Conservation (phyloP, 2,113 vertebrate species). For the Lepisosteus osseus region DNA sequence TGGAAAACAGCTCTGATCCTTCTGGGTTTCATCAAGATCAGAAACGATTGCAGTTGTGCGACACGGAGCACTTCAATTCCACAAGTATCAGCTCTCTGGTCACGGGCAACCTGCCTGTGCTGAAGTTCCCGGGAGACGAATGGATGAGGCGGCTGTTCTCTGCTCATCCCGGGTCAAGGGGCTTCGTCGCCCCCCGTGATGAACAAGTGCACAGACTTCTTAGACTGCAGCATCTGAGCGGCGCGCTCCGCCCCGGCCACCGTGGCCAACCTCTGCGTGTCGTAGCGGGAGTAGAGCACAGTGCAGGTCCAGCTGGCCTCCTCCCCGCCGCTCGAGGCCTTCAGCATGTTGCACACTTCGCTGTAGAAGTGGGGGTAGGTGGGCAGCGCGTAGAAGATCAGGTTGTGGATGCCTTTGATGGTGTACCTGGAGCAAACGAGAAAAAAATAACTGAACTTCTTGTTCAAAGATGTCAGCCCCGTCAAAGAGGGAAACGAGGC, state of each 20-base stretch:
- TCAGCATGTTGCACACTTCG: conserved; percentile 93
- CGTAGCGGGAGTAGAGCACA: conserved; percentile 84
- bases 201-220: conserved; percentile 88
- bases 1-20: no score
- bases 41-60: no score
- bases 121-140: no score
- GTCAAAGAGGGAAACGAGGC: no score
- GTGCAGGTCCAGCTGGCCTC: conserved; percentile 92
- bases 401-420: conserved; percentile 86
- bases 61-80: no score
- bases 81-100: no score
- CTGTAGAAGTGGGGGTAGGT: conserved; percentile 93
- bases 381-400: conserved; percentile 92
- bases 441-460: neutral
- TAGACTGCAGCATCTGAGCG: conserved; percentile 90
- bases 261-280: conserved; percentile 79
- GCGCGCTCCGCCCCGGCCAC: conserved; percentile 82
- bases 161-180: conserved; percentile 41
- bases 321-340: conserved; percentile 58
- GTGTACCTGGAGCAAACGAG: conserved; percentile 67
- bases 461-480: no score
- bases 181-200: conserved; percentile 79
- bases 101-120: no score
- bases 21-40: no score
- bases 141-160: no score